Conservation (phyloP, 2,888 invertebrate species). For the Cephus rjabovi region DNA sequence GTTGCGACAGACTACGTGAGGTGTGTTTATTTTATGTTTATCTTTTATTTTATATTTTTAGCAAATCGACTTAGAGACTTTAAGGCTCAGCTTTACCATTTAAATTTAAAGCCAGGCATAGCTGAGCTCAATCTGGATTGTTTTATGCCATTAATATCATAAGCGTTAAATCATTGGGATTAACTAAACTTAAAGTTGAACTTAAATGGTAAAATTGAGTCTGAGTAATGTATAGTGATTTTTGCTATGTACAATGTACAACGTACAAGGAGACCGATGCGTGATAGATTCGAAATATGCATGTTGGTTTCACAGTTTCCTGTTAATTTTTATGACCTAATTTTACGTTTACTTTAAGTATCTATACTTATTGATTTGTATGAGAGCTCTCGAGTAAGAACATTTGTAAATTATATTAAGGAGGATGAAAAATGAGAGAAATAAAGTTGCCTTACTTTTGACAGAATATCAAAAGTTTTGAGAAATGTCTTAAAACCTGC, state of each 20-base stretch:
- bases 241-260: conserved; percentile 50
- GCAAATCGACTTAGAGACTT: no score
- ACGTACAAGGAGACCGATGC: conserved; percentile 37
- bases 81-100: no score
- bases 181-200: neutral
- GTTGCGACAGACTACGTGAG: no score
- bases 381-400: conserved; percentile 46
- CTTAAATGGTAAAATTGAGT: neutral
- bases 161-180: neutral
- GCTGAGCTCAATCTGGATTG: neutral
- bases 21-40: no score
- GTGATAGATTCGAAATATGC: conserved; percentile 32
- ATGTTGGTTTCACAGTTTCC: conserved; percentile 43
- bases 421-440: conserved; percentile 44
- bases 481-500: neutral
- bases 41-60: no score
- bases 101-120: neutral
- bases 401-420: conserved; percentile 63
- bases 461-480: neutral
- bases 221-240: neutral
- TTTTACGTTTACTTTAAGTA: conserved; percentile 50
- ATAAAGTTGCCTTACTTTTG: conserved; percentile 37
- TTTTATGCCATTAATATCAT: neutral
- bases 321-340: conserved; percentile 53
- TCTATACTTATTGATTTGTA: conserved; percentile 57